A percentile compares a stretch with the other conserved stretches of the same genome.
These are phyloP conservation scores for Spinibarbus caldwelli DNA, from an alignment of 2,797 vertebrate species.

Conservation along the genomic window DNA sequence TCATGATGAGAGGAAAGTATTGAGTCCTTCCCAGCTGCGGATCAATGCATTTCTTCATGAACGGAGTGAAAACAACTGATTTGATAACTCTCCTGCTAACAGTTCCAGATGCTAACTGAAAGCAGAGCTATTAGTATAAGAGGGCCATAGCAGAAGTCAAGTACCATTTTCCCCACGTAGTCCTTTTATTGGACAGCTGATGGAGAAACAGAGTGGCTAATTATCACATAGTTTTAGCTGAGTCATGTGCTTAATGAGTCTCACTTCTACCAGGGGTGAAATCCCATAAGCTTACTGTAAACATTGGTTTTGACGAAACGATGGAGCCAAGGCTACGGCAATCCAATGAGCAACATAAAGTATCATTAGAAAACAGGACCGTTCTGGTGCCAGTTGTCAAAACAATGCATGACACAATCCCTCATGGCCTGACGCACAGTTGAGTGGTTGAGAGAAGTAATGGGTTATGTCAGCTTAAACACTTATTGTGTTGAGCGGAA, in stretches of 20 bases:
- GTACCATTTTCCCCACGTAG: conserved; percentile 53
- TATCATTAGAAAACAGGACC: conserved; percentile 57
- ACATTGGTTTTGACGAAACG: conserved; percentile 67
- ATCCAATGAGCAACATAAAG: conserved; percentile 36
- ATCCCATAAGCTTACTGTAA: conserved; percentile 68
- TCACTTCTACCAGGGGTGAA: conserved; percentile 51
- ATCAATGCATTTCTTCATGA: conserved; percentile 34
- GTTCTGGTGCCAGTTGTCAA: conserved; percentile 61
- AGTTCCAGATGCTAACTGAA: conserved; percentile 64
- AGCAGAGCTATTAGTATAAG: conserved; percentile 69
- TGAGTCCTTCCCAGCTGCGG: neutral
- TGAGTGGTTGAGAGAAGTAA: conserved; percentile 67
- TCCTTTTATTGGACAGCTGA: conserved; percentile 62
- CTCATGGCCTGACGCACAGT: conserved; percentile 68
- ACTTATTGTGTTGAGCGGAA: conserved; percentile 70
- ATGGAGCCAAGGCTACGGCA: neutral
- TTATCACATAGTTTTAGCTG: conserved; percentile 12
- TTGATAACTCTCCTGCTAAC: conserved; percentile 27
- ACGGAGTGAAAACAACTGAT: conserved; percentile 33
- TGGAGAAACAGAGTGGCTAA: conserved; percentile 17
- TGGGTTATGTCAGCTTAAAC: conserved; percentile 74
- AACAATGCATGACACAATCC: conserved; percentile 58
- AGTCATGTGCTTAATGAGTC: conserved; percentile 31
- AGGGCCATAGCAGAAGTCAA: conserved; percentile 67
- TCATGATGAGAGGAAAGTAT: conserved; percentile 24